Conservation (phyloP, 2,113 vertebrate genomes). For the Pterocles burchelli region DNA sequence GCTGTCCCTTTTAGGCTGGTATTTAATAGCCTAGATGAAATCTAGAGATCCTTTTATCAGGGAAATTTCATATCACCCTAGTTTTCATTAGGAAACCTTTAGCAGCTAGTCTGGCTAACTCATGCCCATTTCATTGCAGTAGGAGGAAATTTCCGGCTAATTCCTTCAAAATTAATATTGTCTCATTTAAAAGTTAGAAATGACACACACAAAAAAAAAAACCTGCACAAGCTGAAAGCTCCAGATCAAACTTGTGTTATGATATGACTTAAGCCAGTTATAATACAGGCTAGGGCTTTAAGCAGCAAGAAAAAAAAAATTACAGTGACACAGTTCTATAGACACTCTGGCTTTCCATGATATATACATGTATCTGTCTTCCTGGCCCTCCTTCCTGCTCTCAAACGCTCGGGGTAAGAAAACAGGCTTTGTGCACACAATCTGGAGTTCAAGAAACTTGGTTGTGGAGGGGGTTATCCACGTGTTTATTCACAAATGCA, state of each 20-base stretch:
- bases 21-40: slow-evolving; percentile 50
- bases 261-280: slow-evolving; percentile 53
- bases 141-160: slow-evolving; percentile 62
- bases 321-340: not conserved
- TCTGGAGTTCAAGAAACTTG: not conserved
- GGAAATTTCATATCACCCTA: slow-evolving; percentile 52
- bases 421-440: not conserved
- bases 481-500: not conserved
- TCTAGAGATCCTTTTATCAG: slow-evolving; percentile 33
- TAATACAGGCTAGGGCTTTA: slow-evolving; percentile 54
- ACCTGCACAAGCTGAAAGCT: slow-evolving; percentile 34
- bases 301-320: not conserved
- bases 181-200: slow-evolving; percentile 62
- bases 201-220: slow-evolving; percentile 13
- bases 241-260: slow-evolving; percentile 55
- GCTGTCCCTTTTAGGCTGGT: not conserved
- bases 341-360: not conserved
- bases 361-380: not conserved
- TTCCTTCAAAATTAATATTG: slow-evolving; percentile 73
- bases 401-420: not conserved
- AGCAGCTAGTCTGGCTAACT: slow-evolving; percentile 50
- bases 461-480: not conserved
- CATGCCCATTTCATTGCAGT: slow-evolving; percentile 35
- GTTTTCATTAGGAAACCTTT: slow-evolving; percentile 67
- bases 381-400: not conserved